Conservation (phyloP, 2,113 vertebrate species). For the Leptosomus discolor region DNA sequence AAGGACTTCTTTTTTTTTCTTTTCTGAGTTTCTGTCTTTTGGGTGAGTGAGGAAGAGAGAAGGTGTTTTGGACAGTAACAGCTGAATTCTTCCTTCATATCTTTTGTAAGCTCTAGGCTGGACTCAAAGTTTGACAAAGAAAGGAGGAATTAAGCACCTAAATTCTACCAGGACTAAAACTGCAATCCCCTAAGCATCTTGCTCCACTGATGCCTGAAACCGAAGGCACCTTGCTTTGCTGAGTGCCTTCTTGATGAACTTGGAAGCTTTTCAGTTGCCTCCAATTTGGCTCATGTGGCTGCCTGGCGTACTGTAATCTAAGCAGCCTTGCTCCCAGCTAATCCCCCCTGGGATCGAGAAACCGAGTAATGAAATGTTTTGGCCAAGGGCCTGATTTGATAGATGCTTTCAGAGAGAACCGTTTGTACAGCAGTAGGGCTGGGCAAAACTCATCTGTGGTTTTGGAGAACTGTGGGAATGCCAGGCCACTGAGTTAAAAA, state of each 20-base stretch:
- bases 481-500: accelerated
- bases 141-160: background rate
- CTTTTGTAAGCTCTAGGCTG: background rate
- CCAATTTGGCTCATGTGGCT: background rate
- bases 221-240: background rate
- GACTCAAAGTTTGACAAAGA: background rate
- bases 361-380: background rate
- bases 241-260: background rate
- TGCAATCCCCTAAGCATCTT: background rate
- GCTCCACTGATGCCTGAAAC: background rate
- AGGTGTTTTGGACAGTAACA: background rate
- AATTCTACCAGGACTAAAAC: background rate
- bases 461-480: background rate
- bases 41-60: background rate
- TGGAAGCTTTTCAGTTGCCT: conserved; percentile 38
- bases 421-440: background rate
- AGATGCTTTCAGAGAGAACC: conserved; percentile 18
- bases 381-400: conserved; percentile 40
- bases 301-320: background rate
- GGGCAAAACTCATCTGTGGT: background rate
- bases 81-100: background rate
- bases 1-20: background rate
- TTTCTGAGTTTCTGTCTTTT: background rate
- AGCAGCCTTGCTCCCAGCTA: conserved; percentile 24
- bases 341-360: background rate